Evolutionary conservation across 1,140 invertebrate species (phyloP).

Genomic region (Drosophila mayri): DNA sequence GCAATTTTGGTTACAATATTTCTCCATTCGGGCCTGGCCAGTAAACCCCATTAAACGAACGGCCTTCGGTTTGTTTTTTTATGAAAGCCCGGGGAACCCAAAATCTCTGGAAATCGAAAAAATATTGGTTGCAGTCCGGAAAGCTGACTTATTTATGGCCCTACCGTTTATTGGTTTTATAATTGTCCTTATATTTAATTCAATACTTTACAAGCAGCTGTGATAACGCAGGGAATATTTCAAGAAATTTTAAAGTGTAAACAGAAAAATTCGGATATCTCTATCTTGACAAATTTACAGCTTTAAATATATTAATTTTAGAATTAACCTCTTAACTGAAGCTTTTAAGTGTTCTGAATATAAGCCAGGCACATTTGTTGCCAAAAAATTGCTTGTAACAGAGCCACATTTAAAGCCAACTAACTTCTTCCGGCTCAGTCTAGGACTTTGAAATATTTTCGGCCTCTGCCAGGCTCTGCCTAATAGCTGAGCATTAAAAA

Average conservation of each 20-base stretch:
- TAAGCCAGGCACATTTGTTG: not conserved
- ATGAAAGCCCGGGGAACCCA: slow-evolving; percentile 18
- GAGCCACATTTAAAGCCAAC: not conserved
- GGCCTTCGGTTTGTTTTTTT: slow-evolving; percentile 20
- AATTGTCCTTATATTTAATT: not conserved
- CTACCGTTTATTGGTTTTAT: slow-evolving; percentile 2
- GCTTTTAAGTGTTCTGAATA: no score
- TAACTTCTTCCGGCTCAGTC: slow-evolving; percentile 12
- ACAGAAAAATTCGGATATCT: not conserved
- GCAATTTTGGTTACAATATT: slow-evolving; percentile 51
- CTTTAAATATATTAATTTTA: not conserved
- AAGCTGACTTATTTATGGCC: slow-evolving; percentile 28
- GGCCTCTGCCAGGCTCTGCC: slow-evolving; percentile 7
- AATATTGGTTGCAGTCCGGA: slow-evolving; percentile 2
- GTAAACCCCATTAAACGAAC: slow-evolving; percentile 6
- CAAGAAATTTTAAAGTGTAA: not conserved
- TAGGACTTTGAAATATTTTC: slow-evolving; percentile 10
- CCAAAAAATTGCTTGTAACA: not conserved
- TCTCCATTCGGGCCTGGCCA: slow-evolving; percentile 9
- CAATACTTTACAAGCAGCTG: not conserved
- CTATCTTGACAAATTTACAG: not conserved
- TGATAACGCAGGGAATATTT: not conserved
- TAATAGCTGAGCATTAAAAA: slow-evolving; percentile 72
- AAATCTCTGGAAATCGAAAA: slow-evolving; percentile 20
- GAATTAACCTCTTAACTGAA: not conserved